These are phyloP conservation scores for Phenganax subtilis DNA, from an alignment of 92 coral and sea anemone species.

Conservation along the genomic window DNA sequence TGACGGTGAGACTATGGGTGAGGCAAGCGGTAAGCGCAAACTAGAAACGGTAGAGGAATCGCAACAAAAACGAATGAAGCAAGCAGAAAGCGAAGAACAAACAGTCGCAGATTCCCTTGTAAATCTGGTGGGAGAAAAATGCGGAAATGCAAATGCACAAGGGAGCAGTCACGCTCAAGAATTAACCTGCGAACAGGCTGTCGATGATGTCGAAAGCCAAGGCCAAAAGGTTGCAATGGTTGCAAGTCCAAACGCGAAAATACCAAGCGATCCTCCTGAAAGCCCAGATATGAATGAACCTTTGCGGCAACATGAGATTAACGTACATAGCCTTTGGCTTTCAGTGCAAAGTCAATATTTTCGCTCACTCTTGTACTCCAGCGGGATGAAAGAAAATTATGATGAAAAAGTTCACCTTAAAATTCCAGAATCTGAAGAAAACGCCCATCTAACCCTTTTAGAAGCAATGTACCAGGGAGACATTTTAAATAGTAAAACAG, in stretches of 20 bases:
- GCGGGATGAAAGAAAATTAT: conserved; percentile 1
- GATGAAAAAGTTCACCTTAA: background rate
- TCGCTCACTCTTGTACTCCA: background rate
- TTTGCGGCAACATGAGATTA: background rate
- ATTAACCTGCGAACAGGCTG: no score
- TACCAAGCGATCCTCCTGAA: background rate
- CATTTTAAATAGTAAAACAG: background rate
- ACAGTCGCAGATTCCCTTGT: no score
- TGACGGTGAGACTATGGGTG: background rate
- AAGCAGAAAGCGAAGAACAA: background rate
- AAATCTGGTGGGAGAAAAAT: no score
- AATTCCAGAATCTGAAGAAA: conserved; percentile 3
- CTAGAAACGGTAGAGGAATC: background rate
- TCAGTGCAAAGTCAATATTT: conserved; percentile 1
- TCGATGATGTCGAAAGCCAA: no score
- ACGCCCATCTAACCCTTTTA: background rate
- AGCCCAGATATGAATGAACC: background rate
- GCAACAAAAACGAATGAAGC: no score
- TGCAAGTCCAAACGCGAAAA: background rate
- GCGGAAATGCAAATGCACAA: no score
- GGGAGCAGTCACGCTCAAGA: no score
- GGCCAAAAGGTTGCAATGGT: no score
- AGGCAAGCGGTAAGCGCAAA: no score
- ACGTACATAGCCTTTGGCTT: background rate
- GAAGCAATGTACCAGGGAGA: conserved; percentile 1